These are phyloP conservation scores for Phainopepla nitens DNA, from an alignment of 2,113 vertebrate genomes.

Conservation along the genomic window DNA sequence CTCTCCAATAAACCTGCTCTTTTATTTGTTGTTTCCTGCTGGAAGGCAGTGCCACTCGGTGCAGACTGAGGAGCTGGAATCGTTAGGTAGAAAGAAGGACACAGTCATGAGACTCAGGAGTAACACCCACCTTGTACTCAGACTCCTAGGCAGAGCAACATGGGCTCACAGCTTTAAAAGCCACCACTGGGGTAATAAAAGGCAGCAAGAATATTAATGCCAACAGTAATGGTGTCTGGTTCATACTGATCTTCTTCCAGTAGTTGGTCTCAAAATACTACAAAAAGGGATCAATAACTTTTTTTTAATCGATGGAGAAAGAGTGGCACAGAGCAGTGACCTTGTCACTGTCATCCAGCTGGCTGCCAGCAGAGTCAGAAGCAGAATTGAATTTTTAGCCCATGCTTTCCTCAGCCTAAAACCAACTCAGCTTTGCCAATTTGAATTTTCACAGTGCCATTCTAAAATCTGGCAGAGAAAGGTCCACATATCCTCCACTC, in stretches of 20 bases:
- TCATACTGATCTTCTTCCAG: neutral
- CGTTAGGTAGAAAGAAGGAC: neutral
- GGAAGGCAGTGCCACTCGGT: neutral
- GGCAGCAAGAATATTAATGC: neutral
- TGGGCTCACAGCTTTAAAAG: neutral
- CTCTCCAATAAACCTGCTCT: neutral
- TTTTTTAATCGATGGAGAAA: neutral
- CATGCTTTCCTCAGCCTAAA: neutral
- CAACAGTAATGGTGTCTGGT: neutral
- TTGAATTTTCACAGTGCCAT: neutral
- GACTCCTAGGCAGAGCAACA: neutral
- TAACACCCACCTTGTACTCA: neutral
- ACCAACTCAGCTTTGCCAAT: neutral
- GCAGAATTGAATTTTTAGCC: neutral
- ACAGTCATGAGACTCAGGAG: no score
- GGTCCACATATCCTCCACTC: neutral
- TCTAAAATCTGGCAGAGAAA: neutral
- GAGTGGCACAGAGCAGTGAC: neutral
- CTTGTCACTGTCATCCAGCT: neutral
- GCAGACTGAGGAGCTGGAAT: neutral
- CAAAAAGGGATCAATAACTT: neutral
- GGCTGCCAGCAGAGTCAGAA: neutral
- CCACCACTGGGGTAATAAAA: neutral
- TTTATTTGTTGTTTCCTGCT: neutral
- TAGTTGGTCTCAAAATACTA: neutral